A percentile compares a stretch with the other conserved stretches of the same genome.
phyloP scores from a whole-genome alignment of 2,888 invertebrate species.

The Chrysolina haemoptera region DNA sequence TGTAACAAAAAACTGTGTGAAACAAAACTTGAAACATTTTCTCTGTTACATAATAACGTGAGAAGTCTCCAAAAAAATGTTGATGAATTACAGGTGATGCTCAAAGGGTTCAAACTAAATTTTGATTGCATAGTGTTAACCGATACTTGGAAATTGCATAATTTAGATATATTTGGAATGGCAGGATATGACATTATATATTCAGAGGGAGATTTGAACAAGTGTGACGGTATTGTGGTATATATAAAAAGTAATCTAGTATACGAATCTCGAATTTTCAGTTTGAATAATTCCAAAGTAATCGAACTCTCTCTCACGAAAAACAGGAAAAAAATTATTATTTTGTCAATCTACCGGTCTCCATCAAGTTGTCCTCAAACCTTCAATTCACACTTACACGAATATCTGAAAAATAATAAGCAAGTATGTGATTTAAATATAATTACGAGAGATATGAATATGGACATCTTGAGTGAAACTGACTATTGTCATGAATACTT shows the following conservation, averaged over 20 bases:
- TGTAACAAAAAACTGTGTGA: background rate
- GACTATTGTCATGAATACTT: background rate
- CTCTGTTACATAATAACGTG: background rate
- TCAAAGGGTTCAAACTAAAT: background rate
- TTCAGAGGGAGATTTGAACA: background rate
- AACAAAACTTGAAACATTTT: background rate
- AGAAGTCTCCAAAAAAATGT: background rate
- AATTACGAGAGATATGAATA: background rate
- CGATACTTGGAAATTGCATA: background rate
- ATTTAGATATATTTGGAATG: background rate
- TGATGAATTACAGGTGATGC: background rate
- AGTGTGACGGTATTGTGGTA: constrained; percentile 11
- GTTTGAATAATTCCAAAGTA: background rate
- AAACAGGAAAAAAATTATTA: background rate
- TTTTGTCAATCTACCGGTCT: background rate
- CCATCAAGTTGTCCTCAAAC: constrained; percentile 11
- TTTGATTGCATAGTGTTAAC: background rate
- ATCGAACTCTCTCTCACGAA: background rate
- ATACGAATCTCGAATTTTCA: background rate
- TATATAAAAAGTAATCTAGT: background rate
- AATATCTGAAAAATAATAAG: background rate
- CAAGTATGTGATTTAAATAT: background rate
- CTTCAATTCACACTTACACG: background rate
- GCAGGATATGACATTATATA: constrained; percentile 2
- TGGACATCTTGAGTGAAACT: background rate